Evolutionary conservation across 2,888 invertebrate species (phyloP).

Genomic region (Agonopterix alstromeriana): DNA sequence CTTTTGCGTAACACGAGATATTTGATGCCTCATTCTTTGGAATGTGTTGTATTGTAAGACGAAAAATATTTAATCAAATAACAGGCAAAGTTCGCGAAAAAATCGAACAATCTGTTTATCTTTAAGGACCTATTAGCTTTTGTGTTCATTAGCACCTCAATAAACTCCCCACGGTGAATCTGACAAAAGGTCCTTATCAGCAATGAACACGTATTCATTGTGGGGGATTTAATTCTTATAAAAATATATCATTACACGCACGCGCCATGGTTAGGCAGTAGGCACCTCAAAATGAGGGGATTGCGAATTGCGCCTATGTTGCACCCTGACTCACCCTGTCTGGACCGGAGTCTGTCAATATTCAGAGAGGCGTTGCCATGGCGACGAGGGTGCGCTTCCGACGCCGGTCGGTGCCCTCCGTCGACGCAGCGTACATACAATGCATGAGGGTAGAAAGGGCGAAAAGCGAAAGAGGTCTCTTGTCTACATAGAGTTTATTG

Average conservation of each 20-base stretch:
- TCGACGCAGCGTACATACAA: constrained; percentile 52
- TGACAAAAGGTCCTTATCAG: constrained; percentile 52
- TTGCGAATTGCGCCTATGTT: constrained; percentile 16
- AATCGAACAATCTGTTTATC: too few species aligned
- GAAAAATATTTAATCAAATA: too few species aligned
- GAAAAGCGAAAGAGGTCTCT: constrained; percentile 39
- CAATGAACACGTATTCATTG: constrained; percentile 53
- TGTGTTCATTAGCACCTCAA: constrained; percentile 26
- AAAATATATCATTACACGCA: constrained; percentile 57
- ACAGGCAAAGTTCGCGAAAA: too few species aligned
- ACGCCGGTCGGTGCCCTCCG: constrained; percentile 41
- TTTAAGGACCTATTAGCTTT: constrained; percentile 1
- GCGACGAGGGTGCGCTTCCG: constrained; percentile 57
- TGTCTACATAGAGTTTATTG: constrained; percentile 47
- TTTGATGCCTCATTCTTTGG: background rate
- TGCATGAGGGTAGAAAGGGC: constrained; percentile 53
- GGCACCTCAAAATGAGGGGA: constrained; percentile 17
- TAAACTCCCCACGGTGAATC: constrained; percentile 31
- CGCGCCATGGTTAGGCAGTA: constrained; percentile 21
- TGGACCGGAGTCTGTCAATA: constrained; percentile 57
- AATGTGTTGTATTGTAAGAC: too few species aligned
- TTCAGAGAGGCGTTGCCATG: constrained; percentile 66
- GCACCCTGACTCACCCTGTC: constrained; percentile 31
- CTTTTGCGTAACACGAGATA: too few species aligned
- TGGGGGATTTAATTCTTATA: constrained; percentile 45